Base-by-base conservation (phyloP, 1,140 invertebrate species). In the Drosophila watanabei region DNA sequence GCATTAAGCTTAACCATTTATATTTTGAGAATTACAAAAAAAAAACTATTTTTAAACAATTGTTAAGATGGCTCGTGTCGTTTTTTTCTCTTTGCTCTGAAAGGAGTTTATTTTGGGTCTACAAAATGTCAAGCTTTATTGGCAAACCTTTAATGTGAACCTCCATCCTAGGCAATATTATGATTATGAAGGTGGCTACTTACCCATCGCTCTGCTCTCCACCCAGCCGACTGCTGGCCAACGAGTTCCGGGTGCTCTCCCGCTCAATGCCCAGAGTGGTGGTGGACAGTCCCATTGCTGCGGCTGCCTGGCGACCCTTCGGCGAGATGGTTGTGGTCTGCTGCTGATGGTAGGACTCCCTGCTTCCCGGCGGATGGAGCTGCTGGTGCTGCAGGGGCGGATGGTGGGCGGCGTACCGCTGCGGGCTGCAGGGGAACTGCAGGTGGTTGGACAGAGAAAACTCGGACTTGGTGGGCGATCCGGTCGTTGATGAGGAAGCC, bases 401-500 rank as follows among this genome's bases (percentile, higher is more conserved):
- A 13, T 80, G 76, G 43, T 80, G 75, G 35, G 58, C 30, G n/a
- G 63, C 58, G 69, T 89, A 89, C 10, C 91, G 91, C 49, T 91
- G 81, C 4, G 91, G 91, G 30, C 81, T 91, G 64, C 77, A 65
- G 37, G 82, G 80, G 43, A 86, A 86, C 37, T 85, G 82, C 59
- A 91, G 62, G 52, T 92, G 82, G 57, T 90, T 91, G 14, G 85
- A 82, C 54, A 91, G 80, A 32, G 91, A 92, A 57, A 92, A 92
- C 76, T 92, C 91, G 39, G 91, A 92, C 80, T 92, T 92, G n/a
- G 88, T 92, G 37, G 91, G 91, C 30, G 91, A 92, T 24, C 82
- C 80, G 75, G 93, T 90, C 89, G 94, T 93, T 43, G 94, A 94
- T 5, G 82, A 92, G 79, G 90, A 93, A 71, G 94, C 94, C 37